Percentiles rank a stretch among this genome's conserved stretches.
phyloP scores from a whole-genome alignment of 2,888 invertebrate species.

The Dynastes maya region DNA sequence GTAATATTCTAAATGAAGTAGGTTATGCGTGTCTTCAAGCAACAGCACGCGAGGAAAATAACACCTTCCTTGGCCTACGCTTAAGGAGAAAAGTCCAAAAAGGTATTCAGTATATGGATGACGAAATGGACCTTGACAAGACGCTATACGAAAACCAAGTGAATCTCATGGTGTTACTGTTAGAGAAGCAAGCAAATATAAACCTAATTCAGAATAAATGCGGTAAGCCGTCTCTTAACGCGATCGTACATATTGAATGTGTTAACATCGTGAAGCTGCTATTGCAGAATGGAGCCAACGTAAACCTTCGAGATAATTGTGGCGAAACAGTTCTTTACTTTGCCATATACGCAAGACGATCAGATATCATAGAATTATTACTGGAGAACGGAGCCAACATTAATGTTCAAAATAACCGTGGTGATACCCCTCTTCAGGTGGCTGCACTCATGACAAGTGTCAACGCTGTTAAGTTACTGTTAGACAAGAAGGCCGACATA shows the following conservation, averaged over 20 bases:
- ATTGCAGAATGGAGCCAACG: not conserved
- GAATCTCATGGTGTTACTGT: not conserved
- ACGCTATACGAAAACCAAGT: not conserved
- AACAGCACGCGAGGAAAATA: too few relatives aligned
- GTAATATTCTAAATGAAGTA: not conserved
- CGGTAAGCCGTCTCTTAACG: too few relatives aligned
- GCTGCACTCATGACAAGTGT: not conserved
- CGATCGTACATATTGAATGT: too few relatives aligned
- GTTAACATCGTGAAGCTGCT: too few relatives aligned
- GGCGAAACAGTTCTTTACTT: not conserved
- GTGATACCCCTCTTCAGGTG: not conserved
- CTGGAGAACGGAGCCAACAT: not conserved
- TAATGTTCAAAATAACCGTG: not conserved
- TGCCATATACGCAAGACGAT: not conserved
- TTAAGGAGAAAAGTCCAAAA: too few relatives aligned
- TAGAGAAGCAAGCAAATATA: not conserved
- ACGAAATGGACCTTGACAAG: not conserved
- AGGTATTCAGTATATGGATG: not conserved
- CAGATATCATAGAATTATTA: not conserved
- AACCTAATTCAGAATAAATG: too few relatives aligned
- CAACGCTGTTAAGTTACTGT: not conserved
- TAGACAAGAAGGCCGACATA: not conserved
- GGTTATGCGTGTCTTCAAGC: not conserved
- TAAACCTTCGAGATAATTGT: not conserved
- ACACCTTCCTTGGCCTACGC: too few relatives aligned